phyloP scores from a whole-genome alignment of 1,140 invertebrate genomes.

The Lepidotrigona ventralis region DNA sequence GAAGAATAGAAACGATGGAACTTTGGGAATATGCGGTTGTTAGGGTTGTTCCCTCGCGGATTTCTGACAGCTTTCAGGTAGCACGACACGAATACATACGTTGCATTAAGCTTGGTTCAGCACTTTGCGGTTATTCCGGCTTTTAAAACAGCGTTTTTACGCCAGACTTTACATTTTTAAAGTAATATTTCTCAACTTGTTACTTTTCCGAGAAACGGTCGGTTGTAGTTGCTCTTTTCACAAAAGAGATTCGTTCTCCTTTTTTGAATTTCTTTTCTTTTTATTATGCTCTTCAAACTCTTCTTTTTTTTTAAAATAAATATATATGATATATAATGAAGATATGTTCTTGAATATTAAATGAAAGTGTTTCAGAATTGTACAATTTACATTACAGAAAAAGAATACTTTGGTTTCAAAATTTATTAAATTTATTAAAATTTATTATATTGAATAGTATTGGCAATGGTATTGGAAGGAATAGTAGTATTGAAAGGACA shows the following conservation, averaged over 20 bases:
- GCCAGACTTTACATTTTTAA: no score
- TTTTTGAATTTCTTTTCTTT: neutral
- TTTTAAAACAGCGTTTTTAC: neutral
- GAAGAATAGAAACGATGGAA: slow-evolving; percentile 18
- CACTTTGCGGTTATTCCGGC: neutral
- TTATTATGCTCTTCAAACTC: neutral
- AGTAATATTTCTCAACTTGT: neutral
- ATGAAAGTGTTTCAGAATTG: neutral
- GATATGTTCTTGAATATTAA: neutral
- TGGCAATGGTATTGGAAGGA: neutral
- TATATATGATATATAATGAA: no score
- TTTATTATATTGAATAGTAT: neutral
- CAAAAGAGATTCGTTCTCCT: neutral
- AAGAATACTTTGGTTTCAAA: no score
- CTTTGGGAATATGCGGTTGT: slow-evolving; percentile 12
- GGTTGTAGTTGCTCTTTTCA: neutral
- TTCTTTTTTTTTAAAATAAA: no score
- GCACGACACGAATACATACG: slow-evolving; percentile 8
- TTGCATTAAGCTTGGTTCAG: slow-evolving; percentile 3
- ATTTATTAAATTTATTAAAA: no score
- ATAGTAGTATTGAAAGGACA: neutral
- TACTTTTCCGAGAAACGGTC: neutral
- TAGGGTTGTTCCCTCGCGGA: slow-evolving; percentile 8
- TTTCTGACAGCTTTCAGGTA: slow-evolving; percentile 40
- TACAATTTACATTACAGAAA: no score